Base-by-base conservation (phyloP, 2,888 invertebrate genomes). In the Ceramica pisi region DNA sequence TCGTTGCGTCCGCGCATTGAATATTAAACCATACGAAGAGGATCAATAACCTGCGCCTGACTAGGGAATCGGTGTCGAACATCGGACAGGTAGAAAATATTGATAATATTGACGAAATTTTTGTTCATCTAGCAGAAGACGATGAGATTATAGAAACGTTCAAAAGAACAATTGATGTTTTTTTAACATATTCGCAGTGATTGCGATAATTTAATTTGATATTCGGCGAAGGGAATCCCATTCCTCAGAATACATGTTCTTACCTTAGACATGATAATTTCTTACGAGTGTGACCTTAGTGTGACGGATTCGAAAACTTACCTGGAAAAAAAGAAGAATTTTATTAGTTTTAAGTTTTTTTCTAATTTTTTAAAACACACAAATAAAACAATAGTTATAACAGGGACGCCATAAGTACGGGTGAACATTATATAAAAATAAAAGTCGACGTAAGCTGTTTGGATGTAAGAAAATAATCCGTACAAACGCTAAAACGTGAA, bases 41-140 rank as follows among this genome's bases (percentile, higher is more conserved):
- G 93, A 93, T 91, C 93, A 93, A 92, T 92, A 93, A 93, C 93
- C 93, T 87, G 73, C 46, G 51, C 61, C 67, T 69, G 87, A 86
- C 44, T 71, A 85, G 87, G 87, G 90, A 87, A 92, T 90, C 86
- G 87, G 89, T 90, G 91, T 87, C 90, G 86, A 82, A 82, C 82
- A 75, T 69, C 89, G 85, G 85, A 80, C 80, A 74, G 67, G 72
- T 71, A 69, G 62, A 63, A 77, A 56, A 51, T 77, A 71, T 65
- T 66, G 26, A 77, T 56, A 64, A 66, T 67, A 12, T 75, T 63
- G 21, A 38, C 50, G 16, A 60, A 9, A 8, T n/a, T 35, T 56
- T 51, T 21, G 0, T n/a, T 57, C 9, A 2, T 69, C 19, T 59
- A 19, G 26, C 2, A 19, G 35, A 38, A 50, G 16, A 48, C n/a